Conservation (phyloP, 1,140 invertebrate genomes). For the Musca domestica region DNA sequence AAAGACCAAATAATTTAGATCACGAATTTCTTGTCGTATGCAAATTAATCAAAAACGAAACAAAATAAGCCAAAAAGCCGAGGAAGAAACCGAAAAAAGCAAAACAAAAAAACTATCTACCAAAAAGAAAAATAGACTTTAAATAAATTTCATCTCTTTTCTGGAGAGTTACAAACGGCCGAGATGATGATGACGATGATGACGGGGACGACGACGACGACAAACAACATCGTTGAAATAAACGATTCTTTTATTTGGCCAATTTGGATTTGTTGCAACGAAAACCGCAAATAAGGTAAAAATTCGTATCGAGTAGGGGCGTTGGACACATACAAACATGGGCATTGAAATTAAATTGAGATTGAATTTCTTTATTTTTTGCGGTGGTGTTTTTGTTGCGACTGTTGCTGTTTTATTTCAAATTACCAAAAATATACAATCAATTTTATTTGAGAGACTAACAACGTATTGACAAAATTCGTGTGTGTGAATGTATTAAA, state of each 20-base stretch:
- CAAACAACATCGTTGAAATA: not conserved
- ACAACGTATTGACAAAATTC: too few relatives aligned
- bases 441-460: too few relatives aligned
- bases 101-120: too few relatives aligned
- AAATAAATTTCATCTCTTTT: conserved; percentile 15
- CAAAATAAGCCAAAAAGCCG: not conserved
- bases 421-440: too few relatives aligned
- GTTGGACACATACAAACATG: not conserved
- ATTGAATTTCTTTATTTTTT: conserved; percentile 6
- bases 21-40: conserved; percentile 54
- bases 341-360: conserved; percentile 8
- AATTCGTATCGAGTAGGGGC: not conserved
- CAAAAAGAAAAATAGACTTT: not conserved
- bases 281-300: not conserved
- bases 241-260: not conserved
- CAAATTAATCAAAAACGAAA: conserved; percentile 51
- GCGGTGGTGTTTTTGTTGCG: too few relatives aligned
- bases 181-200: too few relatives aligned
- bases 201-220: not conserved
- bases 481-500: too few relatives aligned
- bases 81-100: not conserved
- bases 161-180: not conserved
- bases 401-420: too few relatives aligned
- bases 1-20: conserved; percentile 52
- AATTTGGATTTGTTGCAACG: not conserved